Conservation (phyloP, 2,888 invertebrate species). For the Physocephala rufipes region DNA sequence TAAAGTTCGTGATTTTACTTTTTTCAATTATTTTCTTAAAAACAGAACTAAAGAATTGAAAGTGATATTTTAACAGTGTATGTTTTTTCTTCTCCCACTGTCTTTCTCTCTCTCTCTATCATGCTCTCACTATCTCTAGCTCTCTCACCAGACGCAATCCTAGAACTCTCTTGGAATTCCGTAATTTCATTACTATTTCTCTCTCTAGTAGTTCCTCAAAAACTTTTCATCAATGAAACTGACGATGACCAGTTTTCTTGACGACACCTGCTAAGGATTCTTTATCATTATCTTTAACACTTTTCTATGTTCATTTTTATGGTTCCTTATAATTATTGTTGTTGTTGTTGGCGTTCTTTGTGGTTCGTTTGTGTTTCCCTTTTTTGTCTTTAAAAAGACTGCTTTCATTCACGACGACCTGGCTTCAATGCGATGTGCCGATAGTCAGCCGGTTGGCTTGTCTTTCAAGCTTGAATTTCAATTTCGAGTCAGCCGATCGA, state of each 20-base stretch:
- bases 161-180: not conserved
- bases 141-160: constrained; percentile 18
- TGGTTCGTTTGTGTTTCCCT: not conserved
- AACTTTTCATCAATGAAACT: constrained; percentile 40
- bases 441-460: not conserved
- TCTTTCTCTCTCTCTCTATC: not conserved
- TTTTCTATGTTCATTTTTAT: constrained; percentile 14
- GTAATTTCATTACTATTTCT: too few species aligned
- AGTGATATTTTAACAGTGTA: not conserved
- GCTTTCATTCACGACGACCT: constrained; percentile 30
- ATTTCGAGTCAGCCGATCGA: not conserved
- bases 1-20: too few species aligned
- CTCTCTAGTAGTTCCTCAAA: not conserved
- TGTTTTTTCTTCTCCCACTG: not conserved
- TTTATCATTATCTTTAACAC: constrained; percentile 26
- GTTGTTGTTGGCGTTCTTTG: constrained; percentile 19
- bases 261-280: constrained; percentile 36
- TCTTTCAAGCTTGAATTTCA: constrained; percentile 11
- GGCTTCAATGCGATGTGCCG: constrained; percentile 23
- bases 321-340: not conserved
- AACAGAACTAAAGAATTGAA: too few species aligned
- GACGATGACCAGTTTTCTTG: constrained; percentile 13
- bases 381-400: too few species aligned
- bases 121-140: constrained; percentile 22
- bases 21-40: too few species aligned